Evolutionary conservation across 2,888 invertebrate species (phyloP).

Genomic region (Crepidodera aurea): DNA sequence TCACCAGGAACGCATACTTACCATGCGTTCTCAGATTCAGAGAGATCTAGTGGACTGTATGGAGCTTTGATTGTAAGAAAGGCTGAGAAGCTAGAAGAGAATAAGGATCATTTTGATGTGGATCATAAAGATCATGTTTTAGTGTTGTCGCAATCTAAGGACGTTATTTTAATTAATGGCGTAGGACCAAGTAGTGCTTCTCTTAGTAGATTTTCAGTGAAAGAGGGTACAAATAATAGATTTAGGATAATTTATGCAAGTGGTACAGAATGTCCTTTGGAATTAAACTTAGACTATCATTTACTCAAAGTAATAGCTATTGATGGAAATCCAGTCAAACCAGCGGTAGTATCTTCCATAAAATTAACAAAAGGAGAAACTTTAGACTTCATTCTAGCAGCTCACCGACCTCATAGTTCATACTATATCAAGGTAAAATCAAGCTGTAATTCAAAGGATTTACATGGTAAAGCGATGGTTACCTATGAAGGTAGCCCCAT

Average conservation of each 20-base stretch:
- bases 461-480: slow-evolving; percentile 66
- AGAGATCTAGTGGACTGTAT: slow-evolving; percentile 73
- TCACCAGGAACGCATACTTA: slow-evolving; percentile 76
- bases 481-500: slow-evolving; percentile 54
- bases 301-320: slow-evolving; percentile 71
- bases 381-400: slow-evolving; percentile 75
- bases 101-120: slow-evolving; percentile 71
- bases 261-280: slow-evolving; percentile 74
- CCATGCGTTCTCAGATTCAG: slow-evolving; percentile 76
- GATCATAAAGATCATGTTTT: slow-evolving; percentile 76
- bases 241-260: slow-evolving; percentile 74
- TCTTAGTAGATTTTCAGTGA: slow-evolving; percentile 63
- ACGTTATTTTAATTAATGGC: slow-evolving; percentile 71
- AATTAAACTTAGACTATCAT: slow-evolving; percentile 72
- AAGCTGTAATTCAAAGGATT: slow-evolving; percentile 62
- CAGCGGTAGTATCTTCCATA: slow-evolving; percentile 67
- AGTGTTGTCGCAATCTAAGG: slow-evolving; percentile 73
- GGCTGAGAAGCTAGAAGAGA: slow-evolving; percentile 68
- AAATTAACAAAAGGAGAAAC: slow-evolving; percentile 76
- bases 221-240: slow-evolving; percentile 69
- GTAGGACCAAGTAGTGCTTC: slow-evolving; percentile 62
- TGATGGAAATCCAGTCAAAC: slow-evolving; percentile 73
- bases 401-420: slow-evolving; percentile 65
- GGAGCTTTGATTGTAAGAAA: slow-evolving; percentile 77
- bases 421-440: slow-evolving; percentile 72